Base-by-base conservation (phyloP, 2,113 vertebrate genomes). In the Macquaria australasica region DNA sequence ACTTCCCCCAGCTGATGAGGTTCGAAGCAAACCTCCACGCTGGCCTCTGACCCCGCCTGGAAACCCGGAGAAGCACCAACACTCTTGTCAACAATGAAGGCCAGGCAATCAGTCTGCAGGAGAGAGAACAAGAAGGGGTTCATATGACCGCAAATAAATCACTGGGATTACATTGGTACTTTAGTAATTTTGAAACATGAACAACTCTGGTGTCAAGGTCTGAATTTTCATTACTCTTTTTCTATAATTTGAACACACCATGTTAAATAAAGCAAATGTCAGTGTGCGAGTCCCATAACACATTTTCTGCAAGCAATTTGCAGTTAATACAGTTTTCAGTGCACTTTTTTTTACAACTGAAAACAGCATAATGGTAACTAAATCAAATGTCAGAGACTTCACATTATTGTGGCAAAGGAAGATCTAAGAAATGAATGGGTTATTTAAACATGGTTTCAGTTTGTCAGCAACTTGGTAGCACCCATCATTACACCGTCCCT, bases 1-100 rank as follows among this genome's bases (percentile, higher is more conserved):
- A 95, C 92, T 77, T 97, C 93, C 0, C 97, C 97, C 85, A 97
- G 92, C 82, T 94, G 96, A 84, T 95, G 94, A 76, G 97, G 97
- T 87, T 98, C 96, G 0, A 96, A 98, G 73, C 86, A 93, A 39
- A 99, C 94, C n/a, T 96, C 95, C 88, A 97, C 70, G 0, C 85
- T 91, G 85, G 95, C 80, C 59, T 97, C 97, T 0, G 94, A 95
- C 51, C 97, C 97, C 0, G 89, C 89, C 14, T 91, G 95, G 41
- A 87, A 79, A 0, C 96, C 97, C 0, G 96, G 87, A 0, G 95
- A 71, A 0, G 87, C 93, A 0, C 0, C 85, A 34, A 97, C 60
- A 68, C 83, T 80, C 76, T 94, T 97, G 64, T 96, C 96, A 0
- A 95, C 91, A 6, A 88, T 94, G 91, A 98, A 99, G 69, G 97